Conservation (phyloP, 2,113 vertebrate genomes). For the Plectropomus leopardus region DNA sequence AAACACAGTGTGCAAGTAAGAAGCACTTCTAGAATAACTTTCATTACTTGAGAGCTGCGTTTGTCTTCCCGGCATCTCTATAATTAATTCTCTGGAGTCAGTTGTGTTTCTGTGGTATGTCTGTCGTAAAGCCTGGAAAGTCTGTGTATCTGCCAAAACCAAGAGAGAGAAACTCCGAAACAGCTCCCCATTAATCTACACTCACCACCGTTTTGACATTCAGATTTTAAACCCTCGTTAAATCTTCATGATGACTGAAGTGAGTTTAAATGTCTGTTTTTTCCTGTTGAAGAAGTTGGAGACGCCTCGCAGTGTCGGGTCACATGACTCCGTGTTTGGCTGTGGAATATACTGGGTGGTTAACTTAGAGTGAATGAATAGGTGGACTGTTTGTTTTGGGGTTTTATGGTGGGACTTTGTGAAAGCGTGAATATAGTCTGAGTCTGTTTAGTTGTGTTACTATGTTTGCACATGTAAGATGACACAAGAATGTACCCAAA, state of each 20-base stretch:
- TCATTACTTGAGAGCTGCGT: neutral
- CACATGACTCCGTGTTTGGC: neutral
- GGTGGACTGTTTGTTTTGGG: slow-evolving; percentile 26
- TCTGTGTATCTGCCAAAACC: neutral
- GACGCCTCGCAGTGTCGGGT: neutral
- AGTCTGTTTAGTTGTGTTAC: neutral
- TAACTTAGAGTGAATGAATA: slow-evolving; percentile 21
- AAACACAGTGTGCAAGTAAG: neutral
- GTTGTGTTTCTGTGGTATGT: neutral
- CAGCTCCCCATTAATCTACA: neutral
- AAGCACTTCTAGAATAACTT: neutral
- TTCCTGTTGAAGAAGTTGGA: neutral
- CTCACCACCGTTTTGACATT: neutral
- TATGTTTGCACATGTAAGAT: no score
- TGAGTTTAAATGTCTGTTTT: slow-evolving; percentile 28
- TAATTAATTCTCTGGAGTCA: neutral
- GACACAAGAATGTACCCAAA: neutral
- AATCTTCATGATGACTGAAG: neutral
- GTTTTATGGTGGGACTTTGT: neutral
- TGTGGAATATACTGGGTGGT: neutral
- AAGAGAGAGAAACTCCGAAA: neutral
- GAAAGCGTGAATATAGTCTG: no score
- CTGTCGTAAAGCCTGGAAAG: slow-evolving; percentile 30
- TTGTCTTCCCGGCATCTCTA: neutral
- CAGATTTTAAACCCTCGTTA: slow-evolving; percentile 2